phyloP scores from a whole-genome alignment of 2,888 invertebrate species.

The Atrina japonica region DNA sequence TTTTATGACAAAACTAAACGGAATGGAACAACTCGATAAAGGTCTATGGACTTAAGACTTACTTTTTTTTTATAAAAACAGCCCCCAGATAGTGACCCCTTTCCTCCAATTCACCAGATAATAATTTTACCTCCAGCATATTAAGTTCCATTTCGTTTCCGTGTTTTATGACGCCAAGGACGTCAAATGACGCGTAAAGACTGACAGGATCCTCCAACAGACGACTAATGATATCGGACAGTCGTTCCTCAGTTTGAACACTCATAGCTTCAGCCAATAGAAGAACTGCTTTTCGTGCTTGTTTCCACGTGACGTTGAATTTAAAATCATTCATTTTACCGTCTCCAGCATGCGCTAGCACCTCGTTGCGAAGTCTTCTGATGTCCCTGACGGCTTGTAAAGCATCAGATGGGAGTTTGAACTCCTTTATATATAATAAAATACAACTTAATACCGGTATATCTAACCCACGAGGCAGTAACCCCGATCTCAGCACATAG shows the following conservation, averaged over 20 bases:
- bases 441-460: constrained; percentile 2
- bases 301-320: not conserved
- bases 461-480: constrained; percentile 13
- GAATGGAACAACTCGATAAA: no score
- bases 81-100: no score
- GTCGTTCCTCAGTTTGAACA: not conserved
- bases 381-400: constrained; percentile 4
- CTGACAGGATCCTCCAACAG: constrained; percentile 3
- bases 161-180: not conserved
- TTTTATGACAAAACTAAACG: no score
- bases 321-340: not conserved
- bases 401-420: not conserved
- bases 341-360: not conserved
- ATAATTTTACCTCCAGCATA: constrained; percentile 2
- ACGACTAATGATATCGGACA: not conserved
- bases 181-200: constrained; percentile 6
- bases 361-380: constrained; percentile 14
- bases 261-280: constrained; percentile 1
- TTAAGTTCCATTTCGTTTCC: constrained; percentile 11
- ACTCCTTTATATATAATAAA: constrained; percentile 10
- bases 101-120: no score
- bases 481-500: not conserved
- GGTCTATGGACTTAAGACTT: no score
- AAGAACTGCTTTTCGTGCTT: not conserved
- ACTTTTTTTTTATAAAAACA: no score